A percentile compares a stretch with the other conserved stretches of the same genome.
These are phyloP conservation scores for Sitodiplosis mosellana DNA, from an alignment of 1,140 invertebrate species.

Conservation along the genomic window DNA sequence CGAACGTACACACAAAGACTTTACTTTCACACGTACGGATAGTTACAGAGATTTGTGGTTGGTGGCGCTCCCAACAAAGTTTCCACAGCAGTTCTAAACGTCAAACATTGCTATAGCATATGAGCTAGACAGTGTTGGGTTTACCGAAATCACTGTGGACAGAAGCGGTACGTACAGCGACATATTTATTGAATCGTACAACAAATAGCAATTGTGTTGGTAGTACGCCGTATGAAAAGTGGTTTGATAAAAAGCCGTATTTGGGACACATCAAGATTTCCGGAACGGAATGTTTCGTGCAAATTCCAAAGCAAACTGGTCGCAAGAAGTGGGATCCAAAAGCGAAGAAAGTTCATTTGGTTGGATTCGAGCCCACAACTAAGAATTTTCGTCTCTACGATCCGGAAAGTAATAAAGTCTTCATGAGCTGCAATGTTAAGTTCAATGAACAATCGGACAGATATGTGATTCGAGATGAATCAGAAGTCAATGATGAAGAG, in stretches of 20 bases:
- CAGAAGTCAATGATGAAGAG: not conserved
- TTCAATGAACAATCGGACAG: not conserved
- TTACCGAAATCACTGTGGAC: not conserved
- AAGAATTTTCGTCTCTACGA: slow-evolving; percentile 13
- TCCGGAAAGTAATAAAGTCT: not conserved
- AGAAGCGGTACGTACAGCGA: not conserved
- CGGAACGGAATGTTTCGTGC: not conserved
- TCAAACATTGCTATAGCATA: too few species aligned
- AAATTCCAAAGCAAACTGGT: not conserved
- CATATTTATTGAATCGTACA: not conserved
- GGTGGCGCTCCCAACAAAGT: too few species aligned
- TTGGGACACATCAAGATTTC: not conserved
- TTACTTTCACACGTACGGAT: too few species aligned
- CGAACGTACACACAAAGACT: too few species aligned
- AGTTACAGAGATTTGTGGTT: too few species aligned
- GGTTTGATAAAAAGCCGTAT: not conserved
- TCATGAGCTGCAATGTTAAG: not conserved
- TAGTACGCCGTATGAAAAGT: not conserved
- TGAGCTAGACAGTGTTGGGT: slow-evolving; percentile 1
- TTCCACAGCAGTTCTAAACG: not conserved
- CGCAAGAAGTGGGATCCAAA: not conserved
- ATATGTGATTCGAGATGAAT: not conserved
- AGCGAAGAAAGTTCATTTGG: not conserved
- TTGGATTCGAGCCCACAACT: not conserved
- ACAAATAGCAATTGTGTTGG: slow-evolving; percentile 11